Conservation (phyloP, 2,888 invertebrate genomes). For the Allacma fusca region DNA sequence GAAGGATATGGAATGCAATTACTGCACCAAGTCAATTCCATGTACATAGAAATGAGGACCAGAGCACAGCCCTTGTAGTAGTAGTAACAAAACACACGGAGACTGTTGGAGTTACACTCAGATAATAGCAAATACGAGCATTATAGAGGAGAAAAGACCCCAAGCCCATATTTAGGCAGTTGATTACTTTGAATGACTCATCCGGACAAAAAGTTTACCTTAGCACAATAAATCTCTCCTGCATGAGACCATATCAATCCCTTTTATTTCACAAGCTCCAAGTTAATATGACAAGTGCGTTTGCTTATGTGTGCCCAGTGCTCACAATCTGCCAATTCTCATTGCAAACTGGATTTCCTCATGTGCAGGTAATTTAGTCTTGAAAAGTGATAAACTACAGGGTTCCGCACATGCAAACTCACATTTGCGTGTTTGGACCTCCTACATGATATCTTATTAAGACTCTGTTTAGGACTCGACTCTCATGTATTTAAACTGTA, state of each 20-base stretch:
- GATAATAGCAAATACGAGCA: background rate
- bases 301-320: background rate
- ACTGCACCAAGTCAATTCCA: background rate
- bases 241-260: background rate
- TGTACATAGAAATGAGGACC: background rate
- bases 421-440: too few species aligned
- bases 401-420: too few species aligned
- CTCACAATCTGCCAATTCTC: background rate
- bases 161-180: constrained; percentile 32
- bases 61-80: too few species aligned
- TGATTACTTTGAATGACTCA: constrained; percentile 28
- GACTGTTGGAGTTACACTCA: too few species aligned
- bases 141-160: background rate
- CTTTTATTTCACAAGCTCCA: background rate
- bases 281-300: constrained; percentile 10
- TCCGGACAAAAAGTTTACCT: constrained; percentile 16
- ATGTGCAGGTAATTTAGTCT: background rate
- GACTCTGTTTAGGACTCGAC: too few species aligned
- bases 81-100: too few species aligned
- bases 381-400: background rate
- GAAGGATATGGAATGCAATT: too few species aligned
- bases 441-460: too few species aligned
- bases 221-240: background rate
- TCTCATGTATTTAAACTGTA: too few species aligned
- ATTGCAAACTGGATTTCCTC: constrained; percentile 2